Evolutionary conservation across 2,797 vertebrate genomes (phyloP).

Genomic region (Characodon lateralis): DNA sequence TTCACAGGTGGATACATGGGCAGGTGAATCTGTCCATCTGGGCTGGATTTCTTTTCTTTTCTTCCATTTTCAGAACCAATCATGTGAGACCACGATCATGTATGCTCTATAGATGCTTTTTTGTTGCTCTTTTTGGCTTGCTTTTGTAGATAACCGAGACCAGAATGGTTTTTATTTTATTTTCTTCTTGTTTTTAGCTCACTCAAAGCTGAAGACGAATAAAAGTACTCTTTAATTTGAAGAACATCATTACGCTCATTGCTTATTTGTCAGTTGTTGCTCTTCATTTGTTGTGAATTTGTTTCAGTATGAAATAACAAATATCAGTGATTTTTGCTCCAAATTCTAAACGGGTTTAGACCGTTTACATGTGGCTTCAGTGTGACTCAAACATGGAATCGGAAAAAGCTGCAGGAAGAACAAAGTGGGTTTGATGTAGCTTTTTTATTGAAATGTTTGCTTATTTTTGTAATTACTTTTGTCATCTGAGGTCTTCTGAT

Average conservation of each 20-base stretch:
- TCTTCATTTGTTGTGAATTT: conserved; percentile 6
- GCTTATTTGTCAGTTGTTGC: conserved; percentile 43
- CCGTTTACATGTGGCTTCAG: conserved; percentile 6
- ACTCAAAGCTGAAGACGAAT: conserved; percentile 75
- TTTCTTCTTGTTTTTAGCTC: conserved; percentile 69
- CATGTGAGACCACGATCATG: conserved; percentile 68
- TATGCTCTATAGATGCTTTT: conserved; percentile 67
- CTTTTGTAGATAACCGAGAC: conserved; percentile 74
- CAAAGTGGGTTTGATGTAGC: conserved; percentile 1
- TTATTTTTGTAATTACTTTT: too few species aligned
- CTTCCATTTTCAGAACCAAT: conserved; percentile 62
- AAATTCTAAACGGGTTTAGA: conserved; percentile 14
- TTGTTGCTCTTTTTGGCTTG: conserved; percentile 12
- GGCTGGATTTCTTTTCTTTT: conserved; percentile 39
- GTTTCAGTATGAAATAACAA: not conserved
- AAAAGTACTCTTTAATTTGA: conserved; percentile 81
- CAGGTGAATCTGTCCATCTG: conserved; percentile 46
- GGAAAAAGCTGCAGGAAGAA: not conserved
- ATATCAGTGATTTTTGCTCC: not conserved
- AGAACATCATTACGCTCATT: conserved; percentile 64
- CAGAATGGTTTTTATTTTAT: conserved; percentile 36
- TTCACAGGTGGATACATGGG: conserved; percentile 60
- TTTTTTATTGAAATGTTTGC: too few species aligned
- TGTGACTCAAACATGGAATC: not conserved
- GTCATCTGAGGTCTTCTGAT: too few species aligned